phyloP scores from a whole-genome alignment of 2,113 vertebrate species.

The Muscicapa adusta region DNA sequence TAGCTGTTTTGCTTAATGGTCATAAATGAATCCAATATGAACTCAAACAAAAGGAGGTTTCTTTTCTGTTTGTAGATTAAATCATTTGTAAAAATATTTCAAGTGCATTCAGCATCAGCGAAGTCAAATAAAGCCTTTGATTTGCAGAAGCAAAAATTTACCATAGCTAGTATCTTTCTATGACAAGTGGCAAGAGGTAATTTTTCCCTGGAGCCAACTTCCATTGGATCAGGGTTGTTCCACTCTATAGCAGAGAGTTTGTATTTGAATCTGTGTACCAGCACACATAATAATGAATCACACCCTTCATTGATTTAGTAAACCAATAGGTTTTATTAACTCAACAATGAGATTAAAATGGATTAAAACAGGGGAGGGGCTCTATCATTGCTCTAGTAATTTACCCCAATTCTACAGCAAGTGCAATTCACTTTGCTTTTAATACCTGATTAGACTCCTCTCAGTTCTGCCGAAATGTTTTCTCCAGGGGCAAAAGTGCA shows the following conservation, averaged over 20 bases:
- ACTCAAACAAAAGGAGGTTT: constrained; percentile 36
- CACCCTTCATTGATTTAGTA: constrained; percentile 49
- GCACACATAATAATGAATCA: constrained; percentile 22
- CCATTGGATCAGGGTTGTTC: constrained; percentile 17
- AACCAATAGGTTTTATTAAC: constrained; percentile 63
- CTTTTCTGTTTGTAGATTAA: constrained; percentile 56
- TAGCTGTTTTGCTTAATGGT: constrained; percentile 59
- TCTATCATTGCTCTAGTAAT: constrained; percentile 29
- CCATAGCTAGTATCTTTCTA: not conserved
- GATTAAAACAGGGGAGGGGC: constrained; percentile 37
- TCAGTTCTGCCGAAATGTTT: not conserved
- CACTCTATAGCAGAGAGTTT: not conserved
- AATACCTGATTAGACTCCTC: not conserved
- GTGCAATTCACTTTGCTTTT: constrained; percentile 15
- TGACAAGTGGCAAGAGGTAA: constrained; percentile 12
- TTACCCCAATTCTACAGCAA: constrained; percentile 21
- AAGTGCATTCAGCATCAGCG: constrained; percentile 34
- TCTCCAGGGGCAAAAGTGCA: not conserved
- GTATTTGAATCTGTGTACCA: not conserved
- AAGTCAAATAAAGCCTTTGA: constrained; percentile 61
- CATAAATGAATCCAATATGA: constrained; percentile 61
- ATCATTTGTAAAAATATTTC: constrained; percentile 57
- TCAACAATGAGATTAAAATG: constrained; percentile 60
- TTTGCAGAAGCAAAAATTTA: constrained; percentile 18
- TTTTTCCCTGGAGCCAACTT: constrained; percentile 42